Base-by-base conservation (phyloP, 2,113 vertebrate genomes). In the Rhynchopsitta pachyrhyncha region DNA sequence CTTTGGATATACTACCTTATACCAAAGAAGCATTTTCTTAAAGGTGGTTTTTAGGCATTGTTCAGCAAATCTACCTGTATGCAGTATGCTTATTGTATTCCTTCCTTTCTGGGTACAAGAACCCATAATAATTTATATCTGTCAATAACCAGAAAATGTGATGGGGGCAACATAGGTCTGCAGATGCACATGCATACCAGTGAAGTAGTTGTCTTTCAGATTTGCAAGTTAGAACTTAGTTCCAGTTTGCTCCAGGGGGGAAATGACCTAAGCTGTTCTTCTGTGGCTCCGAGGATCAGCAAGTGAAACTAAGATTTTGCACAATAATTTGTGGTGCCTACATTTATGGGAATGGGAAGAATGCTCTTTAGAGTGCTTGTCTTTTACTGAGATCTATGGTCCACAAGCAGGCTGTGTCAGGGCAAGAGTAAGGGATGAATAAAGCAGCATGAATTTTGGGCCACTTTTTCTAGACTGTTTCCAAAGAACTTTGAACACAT, bases 161-260 rank as follows among this genome's bases (percentile, higher is more conserved):
- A 35, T 31, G 17, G 13, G 2, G 6, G 3, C 14, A 85, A 29
- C 0, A 1, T 5, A 60, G 46, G 59, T 39, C 10, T 77, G 35
- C 28, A 86, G 18, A 13, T 52, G 15, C 8, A 64, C 14, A 41
- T 47, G 6, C 4, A 16, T 31, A 33, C 9, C 12, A 60, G 10
- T 15, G 25, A 83, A 60, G 22, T 44, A 73, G 37, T 11, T 31
- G 3, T 22, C 15, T 80, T 84, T 71, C 62, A 92, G 16, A 44
- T 68, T 88, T 13, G 49, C 17, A 25, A 49, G 17, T 41, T 0
- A 5, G 57, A 70, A 1, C 2, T 13, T 44, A 13, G 13, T 59
- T 57, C 18, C 46, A 27, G 11, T 52, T 20, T 92, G 27, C 12
- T 27, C 27, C 28, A 35, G 10, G 9, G 7, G 88, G 33, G 4